Evolutionary conservation across 2,888 invertebrate genomes (phyloP), one percentile per base, ranked within the genome.

Genomic region (Orthosia gracilis): DNA sequence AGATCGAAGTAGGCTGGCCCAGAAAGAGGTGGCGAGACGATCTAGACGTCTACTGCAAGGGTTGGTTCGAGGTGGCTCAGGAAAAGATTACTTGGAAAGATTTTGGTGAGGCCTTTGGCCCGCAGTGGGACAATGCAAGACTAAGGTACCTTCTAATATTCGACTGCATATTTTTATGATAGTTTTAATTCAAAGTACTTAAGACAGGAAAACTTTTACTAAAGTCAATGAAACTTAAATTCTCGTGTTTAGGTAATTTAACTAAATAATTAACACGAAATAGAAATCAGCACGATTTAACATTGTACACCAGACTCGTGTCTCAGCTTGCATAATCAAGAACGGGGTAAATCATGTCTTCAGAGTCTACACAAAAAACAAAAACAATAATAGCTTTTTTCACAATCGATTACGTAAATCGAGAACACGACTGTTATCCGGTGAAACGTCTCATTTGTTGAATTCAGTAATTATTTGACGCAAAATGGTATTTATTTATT

Each of bases 381-480:
- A 86, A 90, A 91, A 91, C 89, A 91, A 90, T 89, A 85, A 87
- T 84, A 80, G 82, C 71, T 82, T 80, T 86, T 77, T 79, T 85
- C 80, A 89, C 87, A 89, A 91, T 89, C 85, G 88, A 88, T 94
- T 94, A 90, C 92, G 90, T 91, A 91, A 94, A 90, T 89, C 83
- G 88, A 88, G 90, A 89, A 73, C 92, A 91, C 90, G 91, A 89
- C 82, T 81, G 75, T 80, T 85, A 82, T 82, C 47, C 75, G 78
- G 83, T 84, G 86, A 87, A 87, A 88, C 85, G 85, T 78, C 79
- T 85, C 75, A 84, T 87, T 88, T 86, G 78, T 73, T 82, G 83
- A 83, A 80, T 81, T 82, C 71, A 61, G 72, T 81, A 11, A 59
- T 65, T 57, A 26, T 72, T 68, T 65, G 23, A 45, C 26, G 57